These are phyloP conservation scores for Corythaeola cristata DNA, from an alignment of 2,113 vertebrate genomes.

Conservation along the genomic window DNA sequence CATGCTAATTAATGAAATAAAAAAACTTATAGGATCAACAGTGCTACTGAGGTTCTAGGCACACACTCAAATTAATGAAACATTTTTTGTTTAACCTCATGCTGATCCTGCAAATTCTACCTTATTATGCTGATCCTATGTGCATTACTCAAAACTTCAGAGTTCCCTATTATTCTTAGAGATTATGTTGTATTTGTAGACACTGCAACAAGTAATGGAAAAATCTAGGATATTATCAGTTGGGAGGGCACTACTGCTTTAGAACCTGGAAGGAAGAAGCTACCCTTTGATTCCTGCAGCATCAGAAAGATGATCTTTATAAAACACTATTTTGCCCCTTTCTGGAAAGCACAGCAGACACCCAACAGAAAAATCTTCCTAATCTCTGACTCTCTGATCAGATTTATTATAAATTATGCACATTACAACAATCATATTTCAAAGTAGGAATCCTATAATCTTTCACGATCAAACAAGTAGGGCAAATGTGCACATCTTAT, in stretches of 20 bases:
- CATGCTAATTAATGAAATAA: neutral
- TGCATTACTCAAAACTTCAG: neutral
- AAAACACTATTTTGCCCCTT: neutral
- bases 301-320: neutral
- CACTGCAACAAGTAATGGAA: neutral
- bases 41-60: neutral
- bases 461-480: neutral
- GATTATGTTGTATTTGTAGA: neutral
- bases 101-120: neutral
- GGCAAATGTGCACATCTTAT: fast-evolving
- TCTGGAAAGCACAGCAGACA: neutral
- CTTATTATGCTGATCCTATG: neutral
- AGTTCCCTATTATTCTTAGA: neutral
- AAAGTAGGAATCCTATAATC: neutral
- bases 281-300: neutral
- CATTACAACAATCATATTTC: neutral
- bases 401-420: neutral
- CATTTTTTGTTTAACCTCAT: neutral
- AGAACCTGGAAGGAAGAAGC: neutral
- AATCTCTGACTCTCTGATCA: neutral
- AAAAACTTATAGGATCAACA: neutral
- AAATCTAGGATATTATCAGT: neutral
- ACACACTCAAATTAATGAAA: neutral
- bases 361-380: neutral
- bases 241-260: neutral